A percentile compares a stretch with the other conserved stretches of the same genome.
Evolutionary conservation across 2,113 vertebrate genomes (phyloP).

Genomic region (Boleophthalmus pectinirostris): DNA sequence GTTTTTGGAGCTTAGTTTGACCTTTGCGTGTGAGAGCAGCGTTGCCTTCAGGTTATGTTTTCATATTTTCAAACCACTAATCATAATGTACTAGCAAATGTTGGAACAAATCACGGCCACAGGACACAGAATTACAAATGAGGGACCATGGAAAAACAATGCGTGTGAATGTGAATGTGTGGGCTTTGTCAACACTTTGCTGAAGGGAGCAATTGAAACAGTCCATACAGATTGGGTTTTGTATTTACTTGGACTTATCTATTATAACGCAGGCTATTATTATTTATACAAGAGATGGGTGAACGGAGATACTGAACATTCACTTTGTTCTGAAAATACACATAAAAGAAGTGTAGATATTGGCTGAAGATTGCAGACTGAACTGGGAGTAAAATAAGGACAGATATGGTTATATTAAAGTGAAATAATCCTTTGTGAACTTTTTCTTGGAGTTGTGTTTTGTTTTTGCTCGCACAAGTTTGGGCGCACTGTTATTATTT

Average conservation of each 20-base stretch:
- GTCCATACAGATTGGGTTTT: constrained; percentile 7
- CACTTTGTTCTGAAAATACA: background rate
- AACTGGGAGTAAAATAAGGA: background rate
- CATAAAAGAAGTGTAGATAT: background rate
- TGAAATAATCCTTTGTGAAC: background rate
- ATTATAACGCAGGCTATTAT: background rate
- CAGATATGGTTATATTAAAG: background rate
- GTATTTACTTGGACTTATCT: constrained; percentile 9
- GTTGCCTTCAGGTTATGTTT: background rate
- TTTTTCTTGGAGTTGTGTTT: background rate
- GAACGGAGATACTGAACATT: background rate
- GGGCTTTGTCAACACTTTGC: constrained; percentile 2
- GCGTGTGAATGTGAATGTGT: background rate
- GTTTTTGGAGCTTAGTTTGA: background rate
- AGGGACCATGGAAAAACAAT: constrained; percentile 6
- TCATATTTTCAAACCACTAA: constrained; percentile 2
- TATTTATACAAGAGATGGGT: background rate
- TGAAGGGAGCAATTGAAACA: background rate
- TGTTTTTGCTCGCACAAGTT: background rate
- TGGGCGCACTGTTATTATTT: background rate
- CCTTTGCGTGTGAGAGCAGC: constrained; percentile 4
- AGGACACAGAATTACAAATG: background rate
- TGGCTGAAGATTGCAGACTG: background rate
- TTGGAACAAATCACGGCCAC: constrained; percentile 11
- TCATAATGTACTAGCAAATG: constrained; percentile 12